phyloP scores from a whole-genome alignment of 2,113 vertebrate species.

The Gobiocypris rarus region DNA sequence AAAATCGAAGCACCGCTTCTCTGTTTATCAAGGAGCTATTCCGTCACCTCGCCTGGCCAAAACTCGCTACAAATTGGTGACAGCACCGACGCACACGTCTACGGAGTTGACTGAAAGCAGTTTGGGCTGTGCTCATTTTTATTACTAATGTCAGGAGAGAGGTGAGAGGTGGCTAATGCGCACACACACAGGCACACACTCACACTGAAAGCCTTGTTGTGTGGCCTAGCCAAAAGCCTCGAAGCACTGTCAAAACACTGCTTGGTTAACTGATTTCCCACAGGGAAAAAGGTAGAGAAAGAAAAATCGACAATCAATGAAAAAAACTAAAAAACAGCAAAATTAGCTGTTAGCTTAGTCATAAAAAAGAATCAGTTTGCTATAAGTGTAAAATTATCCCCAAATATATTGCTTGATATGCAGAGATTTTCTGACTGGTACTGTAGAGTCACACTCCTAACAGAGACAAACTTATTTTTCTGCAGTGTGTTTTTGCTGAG shows the following conservation, averaged over 20 bases:
- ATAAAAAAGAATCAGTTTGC: not conserved
- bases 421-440: not conserved
- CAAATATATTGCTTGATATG: not conserved
- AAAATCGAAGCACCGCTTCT: conserved; percentile 80
- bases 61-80: conserved; percentile 71
- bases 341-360: not conserved
- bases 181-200: conserved; percentile 43
- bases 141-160: conserved; percentile 66
- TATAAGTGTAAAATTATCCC: not conserved
- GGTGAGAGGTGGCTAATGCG: conserved; percentile 53
- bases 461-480: no score
- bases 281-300: conserved; percentile 49
- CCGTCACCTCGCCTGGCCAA: conserved; percentile 77
- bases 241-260: conserved; percentile 16
- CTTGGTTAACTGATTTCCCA: conserved; percentile 6
- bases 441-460: no score
- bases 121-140: conserved; percentile 65
- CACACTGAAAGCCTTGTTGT: conserved; percentile 32
- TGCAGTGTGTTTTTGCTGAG: no score
- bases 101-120: conserved; percentile 53
- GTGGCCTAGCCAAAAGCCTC: conserved; percentile 4
- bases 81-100: conserved; percentile 64
- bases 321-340: not conserved
- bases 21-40: conserved; percentile 83
- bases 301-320: not conserved